A percentile compares a stretch with the other conserved stretches of the same genome.
Evolutionary conservation across 1,140 invertebrate species (phyloP).

Genomic region (Cherax destructor): DNA sequence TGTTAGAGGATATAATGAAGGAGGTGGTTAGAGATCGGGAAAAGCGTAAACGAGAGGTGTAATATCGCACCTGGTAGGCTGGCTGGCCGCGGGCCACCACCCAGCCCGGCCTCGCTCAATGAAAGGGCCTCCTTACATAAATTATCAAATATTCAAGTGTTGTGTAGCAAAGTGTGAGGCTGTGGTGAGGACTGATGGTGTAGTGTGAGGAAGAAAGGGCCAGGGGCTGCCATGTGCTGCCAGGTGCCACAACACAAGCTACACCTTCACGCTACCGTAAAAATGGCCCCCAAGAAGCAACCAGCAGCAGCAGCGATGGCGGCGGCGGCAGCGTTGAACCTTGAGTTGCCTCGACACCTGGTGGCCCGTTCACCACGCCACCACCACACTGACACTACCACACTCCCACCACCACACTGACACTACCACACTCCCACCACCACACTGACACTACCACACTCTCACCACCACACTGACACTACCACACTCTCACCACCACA

Average conservation of each 20-base stretch:
- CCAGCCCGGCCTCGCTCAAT: constrained; percentile 37
- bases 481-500: neutral
- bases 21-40: constrained; percentile 28
- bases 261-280: neutral
- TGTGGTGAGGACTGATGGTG: neutral
- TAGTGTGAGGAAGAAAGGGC: neutral
- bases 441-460: too few relatives aligned
- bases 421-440: too few relatives aligned
- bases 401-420: too few relatives aligned
- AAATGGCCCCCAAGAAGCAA: constrained; percentile 1
- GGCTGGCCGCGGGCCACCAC: constrained; percentile 31
- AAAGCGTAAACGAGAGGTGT: constrained; percentile 55
- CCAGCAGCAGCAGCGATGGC: neutral
- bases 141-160: constrained; percentile 55
- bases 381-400: neutral
- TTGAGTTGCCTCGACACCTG: constrained; percentile 6
- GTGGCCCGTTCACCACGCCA: neutral
- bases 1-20: constrained; percentile 4
- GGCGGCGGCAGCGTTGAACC: neutral
- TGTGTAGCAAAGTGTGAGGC: constrained; percentile 14
- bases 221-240: too few relatives aligned
- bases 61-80: constrained; percentile 63
- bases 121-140: constrained; percentile 65
- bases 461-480: too few relatives aligned
- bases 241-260: too few relatives aligned